phyloP scores from a whole-genome alignment of 2,797 vertebrate species.

The Monodelphis domestica region DNA sequence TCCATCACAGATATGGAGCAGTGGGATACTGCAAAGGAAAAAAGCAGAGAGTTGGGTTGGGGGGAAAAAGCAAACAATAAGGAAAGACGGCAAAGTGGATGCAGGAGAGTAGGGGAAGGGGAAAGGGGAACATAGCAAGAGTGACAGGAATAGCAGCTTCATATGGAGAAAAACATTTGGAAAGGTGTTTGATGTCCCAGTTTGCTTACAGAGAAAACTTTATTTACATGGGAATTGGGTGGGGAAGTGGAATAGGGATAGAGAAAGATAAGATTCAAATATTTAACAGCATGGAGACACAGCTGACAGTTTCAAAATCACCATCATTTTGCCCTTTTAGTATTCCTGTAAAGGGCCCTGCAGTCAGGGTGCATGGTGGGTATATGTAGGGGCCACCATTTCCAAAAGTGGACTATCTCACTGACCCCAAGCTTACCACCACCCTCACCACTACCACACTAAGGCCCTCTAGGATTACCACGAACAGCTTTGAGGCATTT shows the following conservation, averaged over 20 bases:
- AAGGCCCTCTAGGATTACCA: background rate
- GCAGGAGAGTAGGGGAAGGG: background rate
- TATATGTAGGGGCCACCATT: background rate
- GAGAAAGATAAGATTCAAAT: background rate
- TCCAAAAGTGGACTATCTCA: background rate
- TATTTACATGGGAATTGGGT: background rate
- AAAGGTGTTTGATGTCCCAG: background rate
- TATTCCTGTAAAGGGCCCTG: background rate
- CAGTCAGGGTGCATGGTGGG: background rate
- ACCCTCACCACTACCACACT: background rate
- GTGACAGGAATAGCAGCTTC: background rate
- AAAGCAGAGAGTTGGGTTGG: background rate
- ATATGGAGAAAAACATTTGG: background rate
- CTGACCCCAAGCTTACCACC: background rate
- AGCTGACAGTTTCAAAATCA: background rate
- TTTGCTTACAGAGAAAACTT: background rate
- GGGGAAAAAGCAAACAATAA: background rate
- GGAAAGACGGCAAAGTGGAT: background rate
- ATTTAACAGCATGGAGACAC: background rate
- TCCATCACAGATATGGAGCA: background rate
- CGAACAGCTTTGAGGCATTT: background rate
- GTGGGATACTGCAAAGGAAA: background rate
- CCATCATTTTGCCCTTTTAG: background rate
- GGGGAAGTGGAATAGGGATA: background rate
- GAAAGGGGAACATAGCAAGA: background rate